Evolutionary conservation across 2,113 vertebrate genomes (phyloP).

Genomic region (Poecile atricapillus): DNA sequence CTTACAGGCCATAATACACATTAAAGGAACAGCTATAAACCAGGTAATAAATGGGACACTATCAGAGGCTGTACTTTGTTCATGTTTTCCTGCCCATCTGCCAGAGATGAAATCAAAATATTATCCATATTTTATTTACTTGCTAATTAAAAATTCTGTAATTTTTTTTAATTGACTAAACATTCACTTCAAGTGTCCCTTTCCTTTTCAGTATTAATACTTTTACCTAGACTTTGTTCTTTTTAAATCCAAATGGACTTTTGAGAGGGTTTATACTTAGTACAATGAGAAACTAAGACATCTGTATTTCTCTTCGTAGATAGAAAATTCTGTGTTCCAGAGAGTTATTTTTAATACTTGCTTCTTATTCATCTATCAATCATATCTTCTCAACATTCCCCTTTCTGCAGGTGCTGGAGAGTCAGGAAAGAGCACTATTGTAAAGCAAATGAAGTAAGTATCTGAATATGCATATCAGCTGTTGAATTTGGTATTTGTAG

Average conservation of each 20-base stretch:
- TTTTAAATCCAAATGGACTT: background rate
- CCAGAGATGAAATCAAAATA: background rate
- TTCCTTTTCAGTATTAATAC: background rate
- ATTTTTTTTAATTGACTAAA: background rate
- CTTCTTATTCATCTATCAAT: background rate
- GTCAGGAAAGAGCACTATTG: conserved; percentile 80
- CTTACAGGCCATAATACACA: background rate
- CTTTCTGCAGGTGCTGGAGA: conserved; percentile 76
- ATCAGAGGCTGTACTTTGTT: background rate
- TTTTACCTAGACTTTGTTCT: background rate
- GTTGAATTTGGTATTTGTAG: background rate
- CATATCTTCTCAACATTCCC: background rate
- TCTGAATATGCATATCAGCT: background rate
- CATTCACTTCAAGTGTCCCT: background rate
- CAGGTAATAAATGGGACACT: background rate
- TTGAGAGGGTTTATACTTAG: background rate
- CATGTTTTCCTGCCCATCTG: background rate
- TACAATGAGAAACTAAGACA: background rate
- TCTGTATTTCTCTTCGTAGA: background rate
- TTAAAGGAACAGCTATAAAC: background rate
- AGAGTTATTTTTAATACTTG: conserved; percentile 3
- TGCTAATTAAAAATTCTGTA: background rate
- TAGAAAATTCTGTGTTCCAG: background rate
- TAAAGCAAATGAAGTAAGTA: conserved; percentile 83
- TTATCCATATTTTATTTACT: background rate